Evolutionary conservation across 2,888 invertebrate species (phyloP), one percentile per base, ranked within the genome.

Genomic region (Diarsia brunnea): DNA sequence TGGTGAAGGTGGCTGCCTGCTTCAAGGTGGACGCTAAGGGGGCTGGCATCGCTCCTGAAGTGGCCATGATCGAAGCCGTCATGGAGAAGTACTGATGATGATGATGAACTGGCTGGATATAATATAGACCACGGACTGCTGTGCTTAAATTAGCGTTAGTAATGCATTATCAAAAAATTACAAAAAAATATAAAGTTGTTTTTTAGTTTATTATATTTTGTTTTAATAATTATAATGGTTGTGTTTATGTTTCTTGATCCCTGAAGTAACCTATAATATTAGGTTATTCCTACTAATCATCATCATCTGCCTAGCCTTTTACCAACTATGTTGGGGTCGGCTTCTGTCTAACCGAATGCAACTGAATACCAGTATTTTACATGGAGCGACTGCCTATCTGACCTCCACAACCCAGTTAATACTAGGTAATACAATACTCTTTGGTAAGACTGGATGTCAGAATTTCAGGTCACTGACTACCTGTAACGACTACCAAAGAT

Each of bases 11-110:
- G 21, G 94, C 96, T 0, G 95, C 95, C 0, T 96, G 96, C 91
- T 96, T 96, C 92, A 96, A 95, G 70, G 81, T 78, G 0, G 94
- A 93, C 80, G 90, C 93, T 14, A 93, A 92, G 88, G 91, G 88
- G 65, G 94, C 91, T 3, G 95, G 95, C 77, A 95, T 96, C 58
- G 96, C 96, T 0, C 96, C 96, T 0, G 95, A 96, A 66, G 92
- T 96, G 47, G 90, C 95, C 58, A 96, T 96, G 96, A 94, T 96
- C 2, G 96, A 96, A 71, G 94, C 96, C 0, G 95, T 96, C 43
- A 88, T 96, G 79, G 96, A 96, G 80, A 92, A 94, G 73, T 96
- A 96, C 81, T 93, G 88, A 86, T 43, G 53, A 38, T 38, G 21
- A 5, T 12, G 43, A 58, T 51, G 16, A 78, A n/a, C n/a, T 14